Base-by-base conservation (phyloP, 2,113 vertebrate genomes). In the Hyperoodon ampullatus region DNA sequence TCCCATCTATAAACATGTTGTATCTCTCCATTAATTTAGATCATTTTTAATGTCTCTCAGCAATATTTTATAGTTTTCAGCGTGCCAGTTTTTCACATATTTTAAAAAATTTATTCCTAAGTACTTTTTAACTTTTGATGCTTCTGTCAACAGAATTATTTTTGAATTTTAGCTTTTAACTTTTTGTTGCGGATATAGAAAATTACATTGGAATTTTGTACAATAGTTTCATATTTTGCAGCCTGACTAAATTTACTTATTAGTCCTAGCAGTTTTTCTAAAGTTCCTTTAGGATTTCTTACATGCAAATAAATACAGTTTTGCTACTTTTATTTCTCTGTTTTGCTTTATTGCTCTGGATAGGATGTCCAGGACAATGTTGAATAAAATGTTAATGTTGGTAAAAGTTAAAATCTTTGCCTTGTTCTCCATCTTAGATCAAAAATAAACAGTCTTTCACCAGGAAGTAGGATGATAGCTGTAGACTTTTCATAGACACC, bases 21-120 rank as follows among this genome's bases (percentile, higher is more conserved):
- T 44, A 30, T 78, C 0, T 11, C 68, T 58, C 11, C 16, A 72
- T 66, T 94, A 72, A 68, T 50, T 88, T 94, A 72, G 53, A 8
- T 80, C 4, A 28, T 83, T n/a, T 95, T 87, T 53, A 80, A 81
- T 30, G 5, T 77, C 53, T 81, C 4, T 58, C 60, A 94, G 30
- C 19, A 63, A 90, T 92, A 80, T 90, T 86, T 88, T 85, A 33
- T 60, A 85, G 3, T 39, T 90, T 95, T 90, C 50, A 70, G 13
- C 15, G 28, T 58, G 61, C 42, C 7, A 81, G 28, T 42, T 86
- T 85, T 97, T 30, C 26, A 93, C 18, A 83, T 50, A 63, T 44
- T 70, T 88, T 8, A 0, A 14, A 58, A 84, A 82, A 39, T 26
- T 21, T 85, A 30, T 88, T 10, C 1, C 3, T 58, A 88, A 63